Conservation (phyloP, 2,888 invertebrate genomes). For the Campoletis raptor region DNA sequence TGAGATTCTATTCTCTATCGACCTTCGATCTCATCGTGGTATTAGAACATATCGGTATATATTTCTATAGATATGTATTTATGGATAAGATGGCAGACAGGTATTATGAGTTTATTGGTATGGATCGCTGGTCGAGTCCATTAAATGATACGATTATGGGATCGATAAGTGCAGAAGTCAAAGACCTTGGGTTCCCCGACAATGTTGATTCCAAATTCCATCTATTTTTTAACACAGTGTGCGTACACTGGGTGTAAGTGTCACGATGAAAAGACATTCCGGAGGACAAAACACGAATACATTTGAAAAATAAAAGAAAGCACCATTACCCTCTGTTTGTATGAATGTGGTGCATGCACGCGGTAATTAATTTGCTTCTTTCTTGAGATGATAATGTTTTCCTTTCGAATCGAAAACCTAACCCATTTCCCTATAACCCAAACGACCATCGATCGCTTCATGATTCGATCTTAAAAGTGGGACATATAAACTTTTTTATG, state of each 20-base stretch:
- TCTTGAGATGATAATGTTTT: neutral
- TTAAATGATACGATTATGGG: conserved; percentile 59
- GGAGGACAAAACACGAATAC: neutral
- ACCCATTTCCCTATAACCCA: neutral
- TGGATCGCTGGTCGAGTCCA: conserved; percentile 41
- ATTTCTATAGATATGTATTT: conserved; percentile 14
- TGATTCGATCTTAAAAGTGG: conserved; percentile 41
- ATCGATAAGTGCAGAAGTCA: conserved; percentile 56
- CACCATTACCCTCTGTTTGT: neutral
- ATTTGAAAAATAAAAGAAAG: neutral
- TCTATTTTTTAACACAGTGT: neutral
- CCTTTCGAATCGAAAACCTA: neutral
- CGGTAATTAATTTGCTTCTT: neutral
- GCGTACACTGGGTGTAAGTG: neutral
- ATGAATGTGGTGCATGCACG: neutral
- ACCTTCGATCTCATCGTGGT: conserved; percentile 63
- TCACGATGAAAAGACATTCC: neutral
- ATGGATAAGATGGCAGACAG: conserved; percentile 3
- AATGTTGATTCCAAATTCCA: conserved; percentile 10
- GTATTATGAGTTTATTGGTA: conserved; percentile 53
- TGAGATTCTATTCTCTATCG: conserved; percentile 56
- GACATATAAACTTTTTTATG: conserved; percentile 18
- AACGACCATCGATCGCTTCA: neutral
- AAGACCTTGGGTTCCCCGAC: conserved; percentile 27
- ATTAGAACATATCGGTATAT: conserved; percentile 35